Evolutionary conservation across 2,113 vertebrate genomes (phyloP).

Genomic region (Ophiodon elongatus): DNA sequence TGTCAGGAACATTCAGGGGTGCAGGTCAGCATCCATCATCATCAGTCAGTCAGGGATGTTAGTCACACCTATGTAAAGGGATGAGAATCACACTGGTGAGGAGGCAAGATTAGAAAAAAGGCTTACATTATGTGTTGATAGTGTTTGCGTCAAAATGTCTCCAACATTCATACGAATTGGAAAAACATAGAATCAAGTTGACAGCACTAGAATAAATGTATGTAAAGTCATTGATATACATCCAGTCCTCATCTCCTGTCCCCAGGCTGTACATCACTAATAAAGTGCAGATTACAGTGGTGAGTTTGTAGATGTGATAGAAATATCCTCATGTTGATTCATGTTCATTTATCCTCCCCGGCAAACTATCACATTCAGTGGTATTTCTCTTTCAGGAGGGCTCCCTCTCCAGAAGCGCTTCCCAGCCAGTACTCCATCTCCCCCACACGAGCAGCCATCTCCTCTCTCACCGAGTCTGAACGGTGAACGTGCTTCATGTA

Average conservation of each 20-base stretch:
- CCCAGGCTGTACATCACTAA: neutral
- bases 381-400: too few relatives aligned
- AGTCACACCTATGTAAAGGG: neutral
- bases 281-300: constrained; percentile 1
- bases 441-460: too few relatives aligned
- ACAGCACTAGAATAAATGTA: neutral
- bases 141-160: neutral
- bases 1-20: neutral
- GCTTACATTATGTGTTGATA: neutral
- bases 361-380: too few relatives aligned
- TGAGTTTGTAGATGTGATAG: neutral
- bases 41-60: neutral
- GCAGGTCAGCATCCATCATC: too few relatives aligned
- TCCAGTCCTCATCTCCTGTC: neutral
- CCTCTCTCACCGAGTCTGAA: too few relatives aligned
- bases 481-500: too few relatives aligned
- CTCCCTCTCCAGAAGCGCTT: too few relatives aligned
- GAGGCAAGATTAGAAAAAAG: neutral
- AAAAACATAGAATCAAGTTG: neutral
- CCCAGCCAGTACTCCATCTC: too few relatives aligned
- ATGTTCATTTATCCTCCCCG: too few relatives aligned
- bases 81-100: neutral
- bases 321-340: too few relatives aligned
- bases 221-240: neutral
- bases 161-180: neutral